phyloP scores from a whole-genome alignment of 2,888 invertebrate species.

The Brachyptera putata region DNA sequence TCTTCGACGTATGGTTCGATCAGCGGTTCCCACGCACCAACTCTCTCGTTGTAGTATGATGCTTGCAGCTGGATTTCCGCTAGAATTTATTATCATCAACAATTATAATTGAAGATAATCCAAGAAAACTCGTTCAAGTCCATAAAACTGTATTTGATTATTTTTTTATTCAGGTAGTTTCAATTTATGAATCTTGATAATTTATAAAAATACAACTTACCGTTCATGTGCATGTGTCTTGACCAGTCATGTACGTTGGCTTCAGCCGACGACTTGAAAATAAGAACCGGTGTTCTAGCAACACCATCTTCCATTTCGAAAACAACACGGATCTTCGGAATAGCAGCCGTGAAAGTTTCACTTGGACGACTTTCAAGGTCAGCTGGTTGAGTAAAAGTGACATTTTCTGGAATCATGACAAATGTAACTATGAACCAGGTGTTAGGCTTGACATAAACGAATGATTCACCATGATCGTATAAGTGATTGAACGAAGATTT shows the following conservation, averaged over 20 bases:
- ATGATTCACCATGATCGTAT: too few relatives aligned
- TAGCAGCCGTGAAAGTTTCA: constrained; percentile 51
- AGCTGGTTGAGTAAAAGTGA: constrained; percentile 25
- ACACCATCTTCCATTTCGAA: constrained; percentile 58
- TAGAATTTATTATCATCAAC: too few relatives aligned
- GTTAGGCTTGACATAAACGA: too few relatives aligned
- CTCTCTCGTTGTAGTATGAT: constrained; percentile 63
- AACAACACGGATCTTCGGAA: constrained; percentile 58
- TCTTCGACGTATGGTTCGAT: constrained; percentile 67
- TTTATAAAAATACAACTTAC: too few relatives aligned
- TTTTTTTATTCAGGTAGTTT: too few relatives aligned
- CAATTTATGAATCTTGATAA: too few relatives aligned
- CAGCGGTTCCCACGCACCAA: constrained; percentile 78
- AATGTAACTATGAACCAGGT: background rate
- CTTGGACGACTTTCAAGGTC: constrained; percentile 37
- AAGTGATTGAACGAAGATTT: too few relatives aligned
- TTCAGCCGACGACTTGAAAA: constrained; percentile 55
- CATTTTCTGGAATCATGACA: constrained; percentile 22
- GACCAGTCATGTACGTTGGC: constrained; percentile 65
- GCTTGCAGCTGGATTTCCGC: constrained; percentile 50
- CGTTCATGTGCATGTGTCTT: constrained; percentile 50
- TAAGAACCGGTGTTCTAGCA: constrained; percentile 50
- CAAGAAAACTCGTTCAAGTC: too few relatives aligned
- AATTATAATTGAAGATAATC: constrained; percentile 9
- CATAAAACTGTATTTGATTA: too few relatives aligned